A percentile compares a stretch with the other conserved stretches of the same genome.
These are phyloP conservation scores for Rhopalosiphum padi DNA, from an alignment of 1,140 invertebrate species.

Conservation along the genomic window DNA sequence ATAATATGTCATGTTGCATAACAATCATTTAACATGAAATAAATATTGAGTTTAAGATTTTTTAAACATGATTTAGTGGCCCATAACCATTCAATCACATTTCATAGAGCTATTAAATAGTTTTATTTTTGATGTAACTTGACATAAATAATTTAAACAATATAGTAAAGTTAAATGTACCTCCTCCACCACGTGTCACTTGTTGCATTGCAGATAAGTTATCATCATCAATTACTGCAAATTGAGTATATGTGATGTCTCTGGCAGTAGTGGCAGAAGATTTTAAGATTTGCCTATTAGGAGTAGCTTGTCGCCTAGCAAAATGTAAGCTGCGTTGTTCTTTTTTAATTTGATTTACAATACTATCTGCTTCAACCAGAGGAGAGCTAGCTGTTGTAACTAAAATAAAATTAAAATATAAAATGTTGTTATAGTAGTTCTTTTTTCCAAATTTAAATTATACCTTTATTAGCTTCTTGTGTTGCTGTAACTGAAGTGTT, in stretches of 20 bases:
- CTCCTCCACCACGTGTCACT: slow-evolving; percentile 70
- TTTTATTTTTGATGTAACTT: neutral
- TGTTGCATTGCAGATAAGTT: slow-evolving; percentile 88
- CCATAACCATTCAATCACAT: neutral
- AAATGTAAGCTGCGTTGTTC: slow-evolving; percentile 55
- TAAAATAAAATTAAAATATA: slow-evolving; percentile 13
- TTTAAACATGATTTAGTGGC: neutral
- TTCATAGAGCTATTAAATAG: no score
- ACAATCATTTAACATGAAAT: neutral
- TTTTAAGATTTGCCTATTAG: slow-evolving; percentile 53
- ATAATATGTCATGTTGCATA: neutral
- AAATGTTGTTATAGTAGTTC: neutral
- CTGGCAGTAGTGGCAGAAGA: slow-evolving; percentile 58
- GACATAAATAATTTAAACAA: neutral
- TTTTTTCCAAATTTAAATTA: neutral
- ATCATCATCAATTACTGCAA: slow-evolving; percentile 91
- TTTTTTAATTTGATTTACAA: slow-evolving; percentile 43
- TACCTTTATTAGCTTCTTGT: slow-evolving; percentile 46
- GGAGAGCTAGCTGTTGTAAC: slow-evolving; percentile 25
- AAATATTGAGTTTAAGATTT: neutral
- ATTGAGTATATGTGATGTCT: slow-evolving; percentile 77
- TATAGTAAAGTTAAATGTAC: slow-evolving; percentile 58
- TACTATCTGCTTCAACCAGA: slow-evolving; percentile 22
- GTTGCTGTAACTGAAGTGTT: neutral
- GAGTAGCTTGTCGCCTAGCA: neutral